phyloP scores from a whole-genome alignment of 2,888 invertebrate genomes.

The Cephonodes hylas region DNA sequence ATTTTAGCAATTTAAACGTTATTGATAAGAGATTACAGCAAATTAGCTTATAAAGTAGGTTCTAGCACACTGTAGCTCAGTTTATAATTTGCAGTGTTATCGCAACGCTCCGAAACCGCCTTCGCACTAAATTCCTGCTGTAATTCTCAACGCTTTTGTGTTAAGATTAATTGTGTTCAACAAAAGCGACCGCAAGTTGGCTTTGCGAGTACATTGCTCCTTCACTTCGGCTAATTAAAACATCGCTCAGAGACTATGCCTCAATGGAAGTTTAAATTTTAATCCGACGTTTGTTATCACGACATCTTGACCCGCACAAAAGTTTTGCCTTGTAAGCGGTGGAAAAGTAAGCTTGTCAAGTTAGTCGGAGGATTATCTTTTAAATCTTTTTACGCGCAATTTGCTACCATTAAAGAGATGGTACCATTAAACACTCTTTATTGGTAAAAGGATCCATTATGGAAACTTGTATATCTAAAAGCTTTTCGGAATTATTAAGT shows the following conservation, averaged over 20 bases:
- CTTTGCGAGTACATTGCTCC: background rate
- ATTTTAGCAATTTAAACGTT: no score
- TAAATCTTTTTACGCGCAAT: no score
- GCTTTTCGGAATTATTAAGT: no score
- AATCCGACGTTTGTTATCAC: background rate
- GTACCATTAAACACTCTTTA: no score
- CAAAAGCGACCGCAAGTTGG: background rate
- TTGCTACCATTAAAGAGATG: no score
- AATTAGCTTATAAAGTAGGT: no score
- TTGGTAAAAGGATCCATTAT: no score
- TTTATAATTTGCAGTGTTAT: background rate
- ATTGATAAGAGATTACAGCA: no score
- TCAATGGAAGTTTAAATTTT: background rate
- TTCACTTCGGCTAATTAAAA: background rate
- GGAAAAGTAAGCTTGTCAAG: background rate
- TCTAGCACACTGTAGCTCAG: background rate
- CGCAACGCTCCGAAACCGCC: background rate
- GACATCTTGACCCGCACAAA: background rate
- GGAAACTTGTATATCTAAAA: no score
- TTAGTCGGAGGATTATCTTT: background rate
- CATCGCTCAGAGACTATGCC: background rate
- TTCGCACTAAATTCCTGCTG: background rate
- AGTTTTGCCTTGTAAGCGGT: background rate
- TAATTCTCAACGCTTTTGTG: background rate
- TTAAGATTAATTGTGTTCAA: conserved; percentile 1